Evolutionary conservation across 2,113 vertebrate species (phyloP).

Genomic region (Colaptes auratus): DNA sequence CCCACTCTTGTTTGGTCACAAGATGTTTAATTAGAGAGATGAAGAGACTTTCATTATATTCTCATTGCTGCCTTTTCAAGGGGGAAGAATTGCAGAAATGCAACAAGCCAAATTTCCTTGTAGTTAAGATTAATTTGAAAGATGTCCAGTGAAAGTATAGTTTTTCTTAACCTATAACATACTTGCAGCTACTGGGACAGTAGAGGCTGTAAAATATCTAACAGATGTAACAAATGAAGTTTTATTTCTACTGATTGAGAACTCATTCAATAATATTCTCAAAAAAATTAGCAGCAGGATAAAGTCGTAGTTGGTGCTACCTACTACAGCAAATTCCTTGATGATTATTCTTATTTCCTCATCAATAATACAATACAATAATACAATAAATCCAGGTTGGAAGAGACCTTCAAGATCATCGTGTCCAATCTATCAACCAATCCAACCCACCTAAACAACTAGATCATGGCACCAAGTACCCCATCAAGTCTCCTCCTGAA

Average conservation of each 20-base stretch:
- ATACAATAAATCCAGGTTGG: too few relatives aligned
- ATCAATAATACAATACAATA: too few relatives aligned
- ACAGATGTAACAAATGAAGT: neutral
- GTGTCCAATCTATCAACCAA: too few relatives aligned
- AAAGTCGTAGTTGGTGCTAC: neutral
- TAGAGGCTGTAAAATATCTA: neutral
- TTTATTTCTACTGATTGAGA: neutral
- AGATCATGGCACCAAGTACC: too few relatives aligned
- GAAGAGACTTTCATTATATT: constrained; percentile 30
- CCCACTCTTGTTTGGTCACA: constrained; percentile 42
- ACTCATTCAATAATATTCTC: neutral
- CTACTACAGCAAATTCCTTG: neutral
- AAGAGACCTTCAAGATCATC: too few relatives aligned
- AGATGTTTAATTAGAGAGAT: constrained; percentile 47
- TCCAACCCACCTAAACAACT: too few relatives aligned
- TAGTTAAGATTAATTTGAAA: constrained; percentile 30
- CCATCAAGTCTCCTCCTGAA: too few relatives aligned
- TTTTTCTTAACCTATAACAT: neutral
- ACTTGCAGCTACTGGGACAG: neutral
- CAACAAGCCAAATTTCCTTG: neutral
- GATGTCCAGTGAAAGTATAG: neutral
- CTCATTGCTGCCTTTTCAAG: constrained; percentile 30
- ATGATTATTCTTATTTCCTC: neutral
- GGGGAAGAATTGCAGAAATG: constrained; percentile 39
- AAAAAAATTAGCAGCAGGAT: neutral